Base-by-base conservation (phyloP, 1,140 invertebrate species). In the Zaprionus africanus region DNA sequence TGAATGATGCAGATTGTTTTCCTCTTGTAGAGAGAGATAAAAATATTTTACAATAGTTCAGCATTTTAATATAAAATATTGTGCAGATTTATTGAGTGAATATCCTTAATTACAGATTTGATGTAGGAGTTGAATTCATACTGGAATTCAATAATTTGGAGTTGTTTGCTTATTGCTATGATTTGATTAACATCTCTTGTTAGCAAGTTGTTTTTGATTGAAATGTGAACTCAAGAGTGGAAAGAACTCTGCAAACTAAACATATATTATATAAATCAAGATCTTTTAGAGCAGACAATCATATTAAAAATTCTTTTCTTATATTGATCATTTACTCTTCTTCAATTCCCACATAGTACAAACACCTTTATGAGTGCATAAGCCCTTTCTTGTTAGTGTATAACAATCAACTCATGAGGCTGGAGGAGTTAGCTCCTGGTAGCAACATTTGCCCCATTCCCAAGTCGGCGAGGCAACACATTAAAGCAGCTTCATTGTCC, bases 401-500 rank as follows among this genome's bases (percentile, higher is more conserved):
- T 28, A 15, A 15, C 64, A 73, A 84, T 81, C 61, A 66, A 54
- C 66, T 60, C 54, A 64, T 31, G 6, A 15, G 56, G 22, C 53
- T 34, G 34, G 46, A 68, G 53, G 22, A 66, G 66, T 54, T 34
- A 51, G 54, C 58, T 46, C 4, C 4, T 31, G 36, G 41, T 63
- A 31, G 66, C 38, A 63, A 57, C 43, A 75, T 62, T 68, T n/a
- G 17, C 43, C 34, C 7, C 34, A 26, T 49, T 15, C 22, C 51
- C 31, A 19, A 17, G 28, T 56, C 74, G 53, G 73, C 75, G 67
- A 64, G 70, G 76, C 76, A 82, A 86, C 76, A 79, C 79, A 82
- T 79, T 78, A 85, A 84, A 85, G 78, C 82, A 71, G 71, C 82
- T 75, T 68, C 80, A 83, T 87, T 87, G 80, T 87, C 70, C 84